Evolutionary conservation across 2,888 invertebrate species (phyloP), one percentile per base, ranked within the genome.

Genomic region (Melanostoma mellinum): DNA sequence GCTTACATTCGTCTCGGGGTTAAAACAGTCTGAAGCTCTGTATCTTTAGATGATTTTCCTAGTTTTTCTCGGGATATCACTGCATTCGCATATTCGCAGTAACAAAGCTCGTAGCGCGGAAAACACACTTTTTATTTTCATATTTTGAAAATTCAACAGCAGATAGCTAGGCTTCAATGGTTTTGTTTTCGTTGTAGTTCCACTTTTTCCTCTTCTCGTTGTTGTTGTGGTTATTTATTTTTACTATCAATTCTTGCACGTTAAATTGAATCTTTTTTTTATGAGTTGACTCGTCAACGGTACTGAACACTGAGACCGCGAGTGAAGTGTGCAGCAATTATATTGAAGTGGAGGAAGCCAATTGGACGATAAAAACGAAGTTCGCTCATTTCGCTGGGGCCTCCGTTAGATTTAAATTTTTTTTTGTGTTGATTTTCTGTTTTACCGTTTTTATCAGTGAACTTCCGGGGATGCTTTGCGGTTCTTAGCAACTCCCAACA

Each of bases 21-120:
- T 84, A 74, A 69, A 74, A 63, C 60, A 84, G 74, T 78, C 69
- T 71, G 84, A 84, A 84, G 78, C 84, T 78, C 63, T 10, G 84
- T 82, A 78, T 84, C 78, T 78, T 78, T 42, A 69, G 84, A 78
- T 78, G 77, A 78, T 78, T 84, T 84, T 84, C 84, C 84, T 84
- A 84, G 84, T 84, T 84, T 84, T 84, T 84, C 84, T 84, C 78
- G 84, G 84, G 84, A 84, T 84, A 84, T 84, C 84, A 84, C 71
- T 84, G 84, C 84, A 78, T 74, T 84, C 84, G 74, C 84, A 78
- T 84, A 84, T 48, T 78, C 84, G 78, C 77, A 78, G 74, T 78
- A 71, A 69, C 73, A 78, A 84, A 84, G 84, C 84, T 84, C 60
- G 73, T 58, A 84, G 74, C 78, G 84, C 84, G 78, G 60, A 78